Conservation (phyloP, 2,888 invertebrate species). For the Acrobasis consociella region DNA sequence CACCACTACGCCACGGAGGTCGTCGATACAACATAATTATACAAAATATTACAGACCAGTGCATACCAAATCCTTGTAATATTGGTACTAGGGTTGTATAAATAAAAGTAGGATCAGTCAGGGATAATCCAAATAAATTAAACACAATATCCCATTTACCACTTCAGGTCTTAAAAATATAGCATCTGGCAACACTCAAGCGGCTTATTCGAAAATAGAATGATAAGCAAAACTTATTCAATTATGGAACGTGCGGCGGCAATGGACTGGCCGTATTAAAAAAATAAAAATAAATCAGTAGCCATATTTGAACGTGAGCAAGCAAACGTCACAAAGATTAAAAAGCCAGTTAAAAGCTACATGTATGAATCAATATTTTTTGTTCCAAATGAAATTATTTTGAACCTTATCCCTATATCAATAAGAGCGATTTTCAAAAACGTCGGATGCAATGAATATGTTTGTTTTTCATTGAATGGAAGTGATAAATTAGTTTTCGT, state of each 20-base stretch:
- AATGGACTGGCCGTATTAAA: conserved; percentile 27
- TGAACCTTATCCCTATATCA: neutral
- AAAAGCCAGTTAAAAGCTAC: conserved; percentile 24
- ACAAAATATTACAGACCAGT: too few species aligned
- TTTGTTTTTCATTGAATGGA: conserved; percentile 17
- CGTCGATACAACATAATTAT: too few species aligned
- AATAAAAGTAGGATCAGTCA: neutral
- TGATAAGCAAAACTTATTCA: conserved; percentile 19
- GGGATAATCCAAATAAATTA: conserved; percentile 1
- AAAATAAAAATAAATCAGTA: conserved; percentile 25
- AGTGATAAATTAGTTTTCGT: conserved; percentile 36
- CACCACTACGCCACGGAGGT: too few species aligned
- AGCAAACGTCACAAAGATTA: conserved; percentile 31
- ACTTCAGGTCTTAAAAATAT: conserved; percentile 14
- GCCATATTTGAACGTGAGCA: conserved; percentile 31
- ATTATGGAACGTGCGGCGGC: conserved; percentile 24
- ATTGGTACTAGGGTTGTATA: neutral
- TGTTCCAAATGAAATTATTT: neutral
- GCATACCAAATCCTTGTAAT: too few species aligned
- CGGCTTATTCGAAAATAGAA: conserved; percentile 18
- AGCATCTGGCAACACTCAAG: conserved; percentile 19
- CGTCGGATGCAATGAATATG: neutral
- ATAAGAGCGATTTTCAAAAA: conserved; percentile 6
- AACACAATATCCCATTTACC: neutral
- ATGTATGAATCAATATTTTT: conserved; percentile 14